Percentiles rank a stretch among this genome's conserved stretches.
These are phyloP conservation scores for Oegoconia quadripuncta DNA, from an alignment of 2,888 invertebrate genomes.

Conservation along the genomic window DNA sequence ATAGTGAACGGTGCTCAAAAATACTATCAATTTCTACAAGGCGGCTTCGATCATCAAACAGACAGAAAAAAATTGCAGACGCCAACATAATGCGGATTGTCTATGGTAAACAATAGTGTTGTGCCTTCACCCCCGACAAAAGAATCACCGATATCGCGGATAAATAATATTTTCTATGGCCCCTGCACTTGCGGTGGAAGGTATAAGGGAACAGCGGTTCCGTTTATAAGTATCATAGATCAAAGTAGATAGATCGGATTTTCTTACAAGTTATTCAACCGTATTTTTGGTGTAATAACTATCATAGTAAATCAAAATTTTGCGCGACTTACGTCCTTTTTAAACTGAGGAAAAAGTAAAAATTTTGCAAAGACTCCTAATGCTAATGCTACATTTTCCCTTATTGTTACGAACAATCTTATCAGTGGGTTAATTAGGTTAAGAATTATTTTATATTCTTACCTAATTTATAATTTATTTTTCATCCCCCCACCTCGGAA, in stretches of 20 bases:
- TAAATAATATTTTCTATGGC: conserved; percentile 70
- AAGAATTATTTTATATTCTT: no score
- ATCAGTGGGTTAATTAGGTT: no score
- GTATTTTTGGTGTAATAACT: no score
- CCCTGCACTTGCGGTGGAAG: conserved; percentile 33
- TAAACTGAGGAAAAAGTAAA: no score
- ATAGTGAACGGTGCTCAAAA: not conserved
- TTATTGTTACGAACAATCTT: no score
- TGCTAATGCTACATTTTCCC: no score
- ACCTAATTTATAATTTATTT: no score
- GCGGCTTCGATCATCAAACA: conserved; percentile 14
- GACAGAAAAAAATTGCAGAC: conserved; percentile 52
- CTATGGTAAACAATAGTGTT: conserved; percentile 47
- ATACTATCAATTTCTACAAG: conserved; percentile 12
- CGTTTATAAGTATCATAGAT: not conserved
- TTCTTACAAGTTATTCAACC: conserved; percentile 25
- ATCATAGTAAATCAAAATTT: no score
- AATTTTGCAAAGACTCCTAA: no score
- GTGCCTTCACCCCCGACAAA: conserved; percentile 49
- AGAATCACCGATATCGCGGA: conserved; percentile 57
- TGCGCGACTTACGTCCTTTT: no score
- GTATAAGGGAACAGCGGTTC: conserved; percentile 8
- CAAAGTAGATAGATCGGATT: not conserved
- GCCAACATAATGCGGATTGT: conserved; percentile 48
- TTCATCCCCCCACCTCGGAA: no score